Conservation (phyloP, 2,888 invertebrate species). For the Sarcophaga caerulescens region DNA sequence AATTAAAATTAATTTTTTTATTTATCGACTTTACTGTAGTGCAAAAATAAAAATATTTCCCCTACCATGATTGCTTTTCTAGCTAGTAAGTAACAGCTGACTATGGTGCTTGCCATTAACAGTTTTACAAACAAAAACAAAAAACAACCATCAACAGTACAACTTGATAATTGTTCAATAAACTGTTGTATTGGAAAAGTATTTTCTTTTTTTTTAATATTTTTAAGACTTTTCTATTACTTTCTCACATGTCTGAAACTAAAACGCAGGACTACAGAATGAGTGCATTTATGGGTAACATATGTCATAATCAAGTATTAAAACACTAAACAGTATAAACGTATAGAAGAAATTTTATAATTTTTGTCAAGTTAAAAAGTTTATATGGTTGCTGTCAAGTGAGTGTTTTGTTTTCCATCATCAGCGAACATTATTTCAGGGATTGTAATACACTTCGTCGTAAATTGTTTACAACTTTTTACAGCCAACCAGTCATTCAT, state of each 20-base stretch:
- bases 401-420: not conserved
- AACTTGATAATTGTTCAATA: conserved; percentile 6
- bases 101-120: no score
- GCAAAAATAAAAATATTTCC: no score
- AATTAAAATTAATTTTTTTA: no score
- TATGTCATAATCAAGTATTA: conserved; percentile 37
- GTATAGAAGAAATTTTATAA: not conserved
- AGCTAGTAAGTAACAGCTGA: no score
- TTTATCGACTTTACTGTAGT: no score
- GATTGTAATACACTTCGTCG: conserved; percentile 53
- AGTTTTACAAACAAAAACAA: no score
- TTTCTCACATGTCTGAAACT: no score
- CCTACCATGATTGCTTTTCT: no score
- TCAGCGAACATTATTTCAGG: conserved; percentile 16
- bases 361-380: no score
- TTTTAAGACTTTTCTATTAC: not conserved
- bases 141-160: no score
- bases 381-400: no score
- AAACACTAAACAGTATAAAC: conserved; percentile 34
- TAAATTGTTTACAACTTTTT: conserved; percentile 56
- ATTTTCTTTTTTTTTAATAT: not conserved
- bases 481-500: conserved; percentile 17
- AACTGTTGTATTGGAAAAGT: not conserved
- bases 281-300: not conserved
- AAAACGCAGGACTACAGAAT: no score